These are phyloP conservation scores for Anoplopoma fimbria DNA, from an alignment of 2,113 vertebrate species.

Conservation along the genomic window DNA sequence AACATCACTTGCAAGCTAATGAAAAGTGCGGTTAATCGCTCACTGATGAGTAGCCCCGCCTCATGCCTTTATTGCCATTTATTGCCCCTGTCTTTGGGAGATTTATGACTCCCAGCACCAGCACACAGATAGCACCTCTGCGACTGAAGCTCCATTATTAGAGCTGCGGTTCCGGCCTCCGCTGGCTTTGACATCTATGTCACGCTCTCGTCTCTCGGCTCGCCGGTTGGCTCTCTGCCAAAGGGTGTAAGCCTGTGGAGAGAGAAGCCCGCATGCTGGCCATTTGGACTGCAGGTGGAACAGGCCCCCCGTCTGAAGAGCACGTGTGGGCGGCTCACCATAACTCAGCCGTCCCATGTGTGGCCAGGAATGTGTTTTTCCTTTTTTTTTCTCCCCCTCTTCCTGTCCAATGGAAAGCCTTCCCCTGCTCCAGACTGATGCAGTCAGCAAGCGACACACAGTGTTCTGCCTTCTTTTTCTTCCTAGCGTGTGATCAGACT, in stretches of 20 bases:
- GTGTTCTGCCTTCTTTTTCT: slow-evolving; percentile 7
- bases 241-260: slow-evolving; percentile 33
- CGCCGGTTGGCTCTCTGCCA: slow-evolving; percentile 46
- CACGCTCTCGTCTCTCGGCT: slow-evolving; percentile 22
- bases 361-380: slow-evolving; percentile 49
- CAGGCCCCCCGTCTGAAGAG: slow-evolving; percentile 28
- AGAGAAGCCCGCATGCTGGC: slow-evolving; percentile 6
- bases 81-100: slow-evolving; percentile 28
- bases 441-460: slow-evolving; percentile 27
- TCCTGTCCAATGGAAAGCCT: slow-evolving; percentile 46
- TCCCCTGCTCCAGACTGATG: slow-evolving; percentile 37
- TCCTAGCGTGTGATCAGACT: slow-evolving; percentile 8
- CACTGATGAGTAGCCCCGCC: slow-evolving; percentile 32
- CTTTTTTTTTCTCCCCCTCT: background rate
- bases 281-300: slow-evolving; percentile 52
- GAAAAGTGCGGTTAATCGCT: slow-evolving; percentile 57
- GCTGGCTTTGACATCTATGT: slow-evolving; percentile 44
- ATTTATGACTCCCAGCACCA: slow-evolving; percentile 43
- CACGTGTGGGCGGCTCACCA: slow-evolving; percentile 57
- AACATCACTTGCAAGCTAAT: slow-evolving; percentile 42
- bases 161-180: slow-evolving; percentile 23
- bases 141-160: slow-evolving; percentile 53
- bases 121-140: slow-evolving; percentile 39
- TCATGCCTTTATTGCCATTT: slow-evolving; percentile 30
- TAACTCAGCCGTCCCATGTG: slow-evolving; percentile 61